Conservation (phyloP, 1,140 invertebrate species). For the Halesus radiatus region DNA sequence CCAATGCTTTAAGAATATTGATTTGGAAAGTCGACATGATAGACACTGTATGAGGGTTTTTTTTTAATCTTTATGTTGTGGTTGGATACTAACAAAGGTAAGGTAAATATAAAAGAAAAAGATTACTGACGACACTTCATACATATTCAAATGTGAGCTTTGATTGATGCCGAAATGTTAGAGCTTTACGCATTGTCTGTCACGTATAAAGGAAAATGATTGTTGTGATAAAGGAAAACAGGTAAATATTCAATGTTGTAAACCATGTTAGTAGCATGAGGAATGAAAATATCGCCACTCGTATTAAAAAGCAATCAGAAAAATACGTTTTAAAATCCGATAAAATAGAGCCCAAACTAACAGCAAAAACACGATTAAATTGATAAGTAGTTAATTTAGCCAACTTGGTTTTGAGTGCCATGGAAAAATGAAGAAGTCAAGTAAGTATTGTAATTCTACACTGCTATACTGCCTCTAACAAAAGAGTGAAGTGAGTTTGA, state of each 20-base stretch:
- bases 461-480: neutral
- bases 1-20: too few relatives aligned
- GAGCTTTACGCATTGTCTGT: neutral
- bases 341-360: neutral
- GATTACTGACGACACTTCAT: too few relatives aligned
- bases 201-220: slow-evolving; percentile 4
- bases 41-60: too few relatives aligned
- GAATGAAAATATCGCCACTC: slow-evolving; percentile 39
- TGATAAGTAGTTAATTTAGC: neutral
- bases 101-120: too few relatives aligned
- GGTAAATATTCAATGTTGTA: slow-evolving; percentile 46
- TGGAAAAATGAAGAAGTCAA: neutral
- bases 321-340: too few relatives aligned
- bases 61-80: too few relatives aligned
- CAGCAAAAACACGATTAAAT: too few relatives aligned
- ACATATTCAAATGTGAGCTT: too few relatives aligned
- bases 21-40: too few relatives aligned
- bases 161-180: neutral
- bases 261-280: slow-evolving; percentile 50
- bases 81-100: too few relatives aligned
- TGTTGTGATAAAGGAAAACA: slow-evolving; percentile 14
- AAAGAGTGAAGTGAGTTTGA: neutral
- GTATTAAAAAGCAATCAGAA: neutral
- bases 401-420: neutral
- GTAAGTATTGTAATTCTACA: neutral